Conservation (phyloP, 2,113 vertebrate species). For the Falcunculus frontatus region DNA sequence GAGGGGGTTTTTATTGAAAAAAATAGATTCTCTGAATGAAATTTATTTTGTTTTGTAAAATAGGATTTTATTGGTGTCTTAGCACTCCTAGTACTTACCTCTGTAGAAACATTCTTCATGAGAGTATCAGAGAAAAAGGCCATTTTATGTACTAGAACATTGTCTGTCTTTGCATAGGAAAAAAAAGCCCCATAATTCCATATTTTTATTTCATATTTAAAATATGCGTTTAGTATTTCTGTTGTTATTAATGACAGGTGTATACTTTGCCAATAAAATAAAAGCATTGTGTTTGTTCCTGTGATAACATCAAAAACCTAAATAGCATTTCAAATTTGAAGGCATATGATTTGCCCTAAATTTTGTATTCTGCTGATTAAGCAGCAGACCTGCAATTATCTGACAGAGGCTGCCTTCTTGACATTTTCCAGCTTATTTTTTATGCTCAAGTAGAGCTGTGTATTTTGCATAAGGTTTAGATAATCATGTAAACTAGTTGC, state of each 20-base stretch:
- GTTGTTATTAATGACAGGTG: background rate
- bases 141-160: background rate
- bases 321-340: background rate
- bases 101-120: background rate
- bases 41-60: background rate
- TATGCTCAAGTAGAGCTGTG: background rate
- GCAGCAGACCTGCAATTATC: constrained; percentile 6
- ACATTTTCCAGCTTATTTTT: constrained; percentile 42
- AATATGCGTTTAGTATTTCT: background rate
- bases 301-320: background rate
- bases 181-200: background rate
- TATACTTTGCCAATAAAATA: background rate
- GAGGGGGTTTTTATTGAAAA: background rate
- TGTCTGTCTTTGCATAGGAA: background rate
- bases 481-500: constrained; percentile 34
- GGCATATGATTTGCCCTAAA: background rate
- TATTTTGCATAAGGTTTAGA: constrained; percentile 27
- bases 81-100: background rate
- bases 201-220: background rate
- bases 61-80: background rate
- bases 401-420: constrained; percentile 28
- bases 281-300: background rate
- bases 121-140: background rate
- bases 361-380: constrained; percentile 27
- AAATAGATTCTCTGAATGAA: background rate